These are phyloP conservation scores for Lasius fuliginosus DNA, from an alignment of 2,888 invertebrate species.

Conservation along the genomic window DNA sequence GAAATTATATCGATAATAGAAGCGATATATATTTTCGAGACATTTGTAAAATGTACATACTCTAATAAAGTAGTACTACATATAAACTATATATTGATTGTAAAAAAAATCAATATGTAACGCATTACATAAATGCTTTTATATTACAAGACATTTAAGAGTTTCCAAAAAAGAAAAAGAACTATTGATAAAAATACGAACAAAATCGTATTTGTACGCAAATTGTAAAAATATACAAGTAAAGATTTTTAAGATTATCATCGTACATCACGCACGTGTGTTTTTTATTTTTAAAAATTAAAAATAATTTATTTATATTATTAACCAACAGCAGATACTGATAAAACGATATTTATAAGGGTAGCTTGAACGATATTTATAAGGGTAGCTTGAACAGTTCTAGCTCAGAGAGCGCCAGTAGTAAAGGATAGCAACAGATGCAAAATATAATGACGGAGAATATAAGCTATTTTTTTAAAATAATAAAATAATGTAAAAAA, in stretches of 20 bases:
- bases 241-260: background rate
- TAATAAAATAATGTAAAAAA: background rate
- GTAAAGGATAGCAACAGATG: background rate
- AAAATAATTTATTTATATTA: background rate
- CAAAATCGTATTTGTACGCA: background rate
- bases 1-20: background rate
- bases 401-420: background rate
- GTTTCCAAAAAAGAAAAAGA: background rate
- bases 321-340: background rate
- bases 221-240: background rate
- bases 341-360: background rate
- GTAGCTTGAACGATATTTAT: background rate
- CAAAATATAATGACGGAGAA: background rate
- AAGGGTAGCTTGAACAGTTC: background rate
- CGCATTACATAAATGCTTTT: background rate
- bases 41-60: background rate
- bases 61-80: slow-evolving; percentile 7
- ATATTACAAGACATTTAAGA: background rate
- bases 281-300: background rate
- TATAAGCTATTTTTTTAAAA: background rate
- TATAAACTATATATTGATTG: slow-evolving; percentile 3
- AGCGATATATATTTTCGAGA: slow-evolving; percentile 8
- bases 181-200: background rate
- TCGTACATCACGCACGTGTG: background rate
- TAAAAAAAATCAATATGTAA: background rate